These are phyloP conservation scores for Palaemon carinicauda DNA, from an alignment of 1,140 invertebrate species.

Conservation along the genomic window DNA sequence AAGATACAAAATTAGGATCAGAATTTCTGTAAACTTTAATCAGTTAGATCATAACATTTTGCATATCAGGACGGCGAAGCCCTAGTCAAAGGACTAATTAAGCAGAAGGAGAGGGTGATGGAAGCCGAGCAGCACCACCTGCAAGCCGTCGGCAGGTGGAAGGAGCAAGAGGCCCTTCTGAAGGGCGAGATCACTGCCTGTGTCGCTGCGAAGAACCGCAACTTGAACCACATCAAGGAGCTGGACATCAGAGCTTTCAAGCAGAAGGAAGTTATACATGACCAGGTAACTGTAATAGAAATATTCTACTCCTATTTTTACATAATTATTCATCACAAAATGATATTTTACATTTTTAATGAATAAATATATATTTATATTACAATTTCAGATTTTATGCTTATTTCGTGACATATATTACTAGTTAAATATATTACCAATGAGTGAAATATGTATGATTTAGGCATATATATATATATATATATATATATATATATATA, in stretches of 20 bases:
- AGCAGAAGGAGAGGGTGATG: slow-evolving; percentile 43
- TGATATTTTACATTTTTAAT: too few relatives aligned
- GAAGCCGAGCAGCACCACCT: slow-evolving; percentile 40
- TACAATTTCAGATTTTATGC: too few relatives aligned
- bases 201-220: not conserved
- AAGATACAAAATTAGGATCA: too few relatives aligned
- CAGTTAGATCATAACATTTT: not conserved
- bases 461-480: too few relatives aligned
- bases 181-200: slow-evolving; percentile 32
- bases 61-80: slow-evolving; percentile 11
- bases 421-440: too few relatives aligned
- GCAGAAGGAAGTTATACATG: slow-evolving; percentile 32
- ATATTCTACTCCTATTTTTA: too few relatives aligned
- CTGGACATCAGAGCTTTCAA: not conserved
- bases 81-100: not conserved
- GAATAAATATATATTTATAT: too few relatives aligned
- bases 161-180: slow-evolving; percentile 19
- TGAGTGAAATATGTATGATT: too few relatives aligned
- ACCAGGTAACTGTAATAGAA: too few relatives aligned
- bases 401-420: too few relatives aligned
- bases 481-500: too few relatives aligned
- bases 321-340: too few relatives aligned
- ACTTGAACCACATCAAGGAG: slow-evolving; percentile 11
- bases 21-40: not conserved
- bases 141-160: slow-evolving; percentile 19